Evolutionary conservation across 1,140 invertebrate genomes (phyloP).

Genomic region (Zaprionus inermis): DNA sequence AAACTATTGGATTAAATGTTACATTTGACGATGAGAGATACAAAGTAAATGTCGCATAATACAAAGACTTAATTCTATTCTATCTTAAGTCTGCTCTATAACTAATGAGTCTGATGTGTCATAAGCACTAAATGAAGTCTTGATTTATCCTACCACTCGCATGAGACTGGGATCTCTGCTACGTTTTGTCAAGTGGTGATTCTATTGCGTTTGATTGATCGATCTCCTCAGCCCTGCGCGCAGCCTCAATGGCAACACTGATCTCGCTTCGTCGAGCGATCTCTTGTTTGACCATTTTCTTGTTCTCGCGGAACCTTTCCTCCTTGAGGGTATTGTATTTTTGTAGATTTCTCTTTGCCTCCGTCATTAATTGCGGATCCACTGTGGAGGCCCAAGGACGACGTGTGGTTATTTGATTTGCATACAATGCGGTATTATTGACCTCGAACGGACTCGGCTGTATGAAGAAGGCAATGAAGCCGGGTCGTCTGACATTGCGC

Average conservation of each 20-base stretch:
- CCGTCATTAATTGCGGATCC: constrained; percentile 14
- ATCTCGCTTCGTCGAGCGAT: background rate
- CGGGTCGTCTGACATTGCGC: constrained; percentile 35
- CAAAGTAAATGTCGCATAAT: background rate
- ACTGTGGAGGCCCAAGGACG: constrained; percentile 52
- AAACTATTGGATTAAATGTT: no score
- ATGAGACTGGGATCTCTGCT: background rate
- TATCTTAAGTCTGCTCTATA: background rate
- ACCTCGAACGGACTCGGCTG: constrained; percentile 53
- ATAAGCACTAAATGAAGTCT: background rate
- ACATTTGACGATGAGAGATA: background rate
- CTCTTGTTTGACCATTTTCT: constrained; percentile 16
- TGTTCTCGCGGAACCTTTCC: background rate
- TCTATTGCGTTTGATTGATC: background rate
- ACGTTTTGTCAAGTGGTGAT: background rate
- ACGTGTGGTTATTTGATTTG: constrained; percentile 45
- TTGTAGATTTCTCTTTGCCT: background rate
- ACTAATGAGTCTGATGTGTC: background rate
- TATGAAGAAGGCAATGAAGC: constrained; percentile 65
- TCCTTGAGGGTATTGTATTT: background rate
- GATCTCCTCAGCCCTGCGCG: background rate
- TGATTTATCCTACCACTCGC: background rate
- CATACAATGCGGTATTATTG: constrained; percentile 59
- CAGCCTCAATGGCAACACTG: background rate
- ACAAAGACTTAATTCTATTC: background rate